A percentile compares a stretch with the other conserved stretches of the same genome.
Evolutionary conservation across 1,140 invertebrate genomes (phyloP).

Genomic region (Drosophila ohnishii): DNA sequence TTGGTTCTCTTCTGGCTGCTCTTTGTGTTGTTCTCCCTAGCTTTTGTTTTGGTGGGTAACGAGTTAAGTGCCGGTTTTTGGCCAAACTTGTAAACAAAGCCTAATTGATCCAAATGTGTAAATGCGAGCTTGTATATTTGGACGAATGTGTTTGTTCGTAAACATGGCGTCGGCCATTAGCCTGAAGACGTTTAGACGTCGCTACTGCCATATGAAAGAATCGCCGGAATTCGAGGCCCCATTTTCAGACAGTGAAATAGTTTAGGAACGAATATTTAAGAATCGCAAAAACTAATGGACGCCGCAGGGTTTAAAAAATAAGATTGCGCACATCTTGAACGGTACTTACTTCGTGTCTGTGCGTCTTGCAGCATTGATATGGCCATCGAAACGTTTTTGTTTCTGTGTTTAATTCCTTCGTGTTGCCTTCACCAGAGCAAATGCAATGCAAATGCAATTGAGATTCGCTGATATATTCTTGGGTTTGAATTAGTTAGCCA

Average conservation of each 20-base stretch:
- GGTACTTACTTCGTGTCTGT: slow-evolving; percentile 81
- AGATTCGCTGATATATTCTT: slow-evolving; percentile 25
- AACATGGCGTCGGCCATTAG: slow-evolving; percentile 60
- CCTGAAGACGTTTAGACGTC: slow-evolving; percentile 58
- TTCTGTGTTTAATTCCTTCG: slow-evolving; percentile 16
- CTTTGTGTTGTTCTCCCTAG: slow-evolving; percentile 26
- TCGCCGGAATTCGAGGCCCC: background rate
- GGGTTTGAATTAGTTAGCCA: slow-evolving; percentile 38
- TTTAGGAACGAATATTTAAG: background rate
- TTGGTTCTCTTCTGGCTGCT: slow-evolving; percentile 10
- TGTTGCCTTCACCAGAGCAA: slow-evolving; percentile 33
- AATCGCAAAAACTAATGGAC: background rate
- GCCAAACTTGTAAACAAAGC: slow-evolving; percentile 75
- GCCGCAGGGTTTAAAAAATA: no score
- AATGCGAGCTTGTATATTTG: slow-evolving; percentile 8
- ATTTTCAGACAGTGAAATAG: background rate
- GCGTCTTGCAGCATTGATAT: slow-evolving; percentile 82
- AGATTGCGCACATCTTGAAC: background rate
- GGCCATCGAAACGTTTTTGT: slow-evolving; percentile 59
- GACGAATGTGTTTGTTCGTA: slow-evolving; percentile 6
- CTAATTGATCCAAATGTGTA: slow-evolving; percentile 48
- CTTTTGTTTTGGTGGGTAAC: slow-evolving; percentile 72
- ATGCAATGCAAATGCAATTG: slow-evolving; percentile 18
- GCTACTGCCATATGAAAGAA: background rate
- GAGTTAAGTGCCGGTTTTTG: slow-evolving; percentile 70